phyloP scores from a whole-genome alignment of 2,113 vertebrate species.

The Typhlomys cinereus region DNA sequence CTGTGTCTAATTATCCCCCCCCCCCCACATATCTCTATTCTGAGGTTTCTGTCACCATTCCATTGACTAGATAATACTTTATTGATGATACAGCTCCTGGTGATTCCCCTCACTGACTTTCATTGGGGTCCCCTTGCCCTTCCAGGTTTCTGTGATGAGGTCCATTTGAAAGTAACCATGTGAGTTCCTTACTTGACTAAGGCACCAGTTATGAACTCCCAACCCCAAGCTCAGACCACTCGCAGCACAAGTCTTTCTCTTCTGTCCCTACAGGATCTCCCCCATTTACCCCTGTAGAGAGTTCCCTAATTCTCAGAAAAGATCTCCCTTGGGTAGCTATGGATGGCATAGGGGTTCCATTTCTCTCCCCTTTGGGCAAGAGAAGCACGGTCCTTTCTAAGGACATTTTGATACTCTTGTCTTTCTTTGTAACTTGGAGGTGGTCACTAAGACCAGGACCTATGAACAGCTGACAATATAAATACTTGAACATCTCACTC shows the following conservation, averaged over 20 bases:
- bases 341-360: not conserved
- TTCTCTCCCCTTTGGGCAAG: not conserved
- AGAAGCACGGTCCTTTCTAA: not conserved
- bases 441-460: not conserved
- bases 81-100: not conserved
- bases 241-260: not conserved
- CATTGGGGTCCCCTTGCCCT: not conserved
- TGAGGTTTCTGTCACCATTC: not conserved
- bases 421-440: not conserved
- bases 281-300: not conserved
- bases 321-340: too few relatives aligned
- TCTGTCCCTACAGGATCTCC: not conserved
- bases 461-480: not conserved
- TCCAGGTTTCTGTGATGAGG: not conserved
- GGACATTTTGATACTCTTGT: not conserved
- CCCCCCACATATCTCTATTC: not conserved
- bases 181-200: not conserved
- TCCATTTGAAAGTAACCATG: not conserved
- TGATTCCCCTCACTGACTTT: not conserved
- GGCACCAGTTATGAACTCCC: fast-evolving
- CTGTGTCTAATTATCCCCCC: too few relatives aligned
- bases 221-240: not conserved
- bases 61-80: not conserved
- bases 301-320: not conserved
- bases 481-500: not conserved